Conservation (phyloP, 2,797 vertebrate genomes). For the Fratercula arctica region DNA sequence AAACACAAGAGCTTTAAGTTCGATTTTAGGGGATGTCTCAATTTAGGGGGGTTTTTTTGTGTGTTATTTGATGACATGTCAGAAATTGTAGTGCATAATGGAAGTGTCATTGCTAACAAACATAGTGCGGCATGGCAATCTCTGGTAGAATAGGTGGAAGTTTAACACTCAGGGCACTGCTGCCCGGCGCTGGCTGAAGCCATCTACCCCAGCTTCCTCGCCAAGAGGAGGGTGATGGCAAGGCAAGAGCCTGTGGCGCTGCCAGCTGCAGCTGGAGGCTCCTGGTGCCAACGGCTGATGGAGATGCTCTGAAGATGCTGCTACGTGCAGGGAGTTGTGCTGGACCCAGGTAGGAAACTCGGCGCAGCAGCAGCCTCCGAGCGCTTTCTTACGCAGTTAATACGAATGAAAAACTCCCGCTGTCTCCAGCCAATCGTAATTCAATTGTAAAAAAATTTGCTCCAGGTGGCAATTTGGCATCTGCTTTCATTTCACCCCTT, state of each 20-base stretch:
- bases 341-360: neutral
- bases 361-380: neutral
- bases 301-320: neutral
- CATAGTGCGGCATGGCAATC: neutral
- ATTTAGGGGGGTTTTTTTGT: neutral
- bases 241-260: neutral
- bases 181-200: neutral
- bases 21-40: neutral
- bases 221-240: neutral
- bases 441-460: neutral
- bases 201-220: neutral
- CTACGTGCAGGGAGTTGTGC: accelerated
- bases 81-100: neutral
- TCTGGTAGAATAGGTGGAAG: neutral
- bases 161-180: neutral
- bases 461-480: constrained; percentile 42
- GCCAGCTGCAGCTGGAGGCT: neutral
- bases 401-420: neutral
- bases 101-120: neutral
- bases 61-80: neutral
- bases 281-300: neutral
- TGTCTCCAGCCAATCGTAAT: neutral
- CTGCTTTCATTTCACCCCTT: neutral
- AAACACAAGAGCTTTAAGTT: neutral
- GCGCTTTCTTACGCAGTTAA: neutral